Evolutionary conservation across 1,140 invertebrate genomes (phyloP).

Genomic region (Lepidurus couesii): DNA sequence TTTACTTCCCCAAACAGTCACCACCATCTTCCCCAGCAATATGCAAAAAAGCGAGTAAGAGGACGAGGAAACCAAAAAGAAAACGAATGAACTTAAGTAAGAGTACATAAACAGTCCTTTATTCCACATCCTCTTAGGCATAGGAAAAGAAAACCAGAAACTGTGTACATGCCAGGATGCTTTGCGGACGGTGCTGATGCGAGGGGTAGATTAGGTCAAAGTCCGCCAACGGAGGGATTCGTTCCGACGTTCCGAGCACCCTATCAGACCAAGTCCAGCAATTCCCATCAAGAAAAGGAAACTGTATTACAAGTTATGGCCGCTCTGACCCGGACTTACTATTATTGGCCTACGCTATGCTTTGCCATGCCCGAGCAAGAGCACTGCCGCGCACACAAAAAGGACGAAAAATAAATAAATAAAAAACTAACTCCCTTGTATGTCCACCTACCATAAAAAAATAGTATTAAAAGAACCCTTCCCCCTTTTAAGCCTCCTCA

Average conservation of each 20-base stretch:
- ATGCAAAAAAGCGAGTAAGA: background rate
- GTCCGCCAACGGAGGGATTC: conserved; percentile 8
- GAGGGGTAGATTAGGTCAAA: conserved; percentile 19
- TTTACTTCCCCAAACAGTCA: too few relatives aligned
- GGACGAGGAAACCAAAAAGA: background rate
- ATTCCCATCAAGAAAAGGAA: conserved; percentile 22
- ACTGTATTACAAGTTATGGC: conserved; percentile 22
- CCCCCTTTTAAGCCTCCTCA: too few relatives aligned
- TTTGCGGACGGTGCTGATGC: background rate
- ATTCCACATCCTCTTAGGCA: background rate
- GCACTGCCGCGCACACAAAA: background rate
- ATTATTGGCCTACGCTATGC: conserved; percentile 13
- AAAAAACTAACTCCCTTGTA: background rate
- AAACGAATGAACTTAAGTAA: background rate
- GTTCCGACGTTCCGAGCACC: conserved; percentile 2
- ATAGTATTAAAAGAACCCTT: too few relatives aligned
- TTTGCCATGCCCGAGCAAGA: background rate
- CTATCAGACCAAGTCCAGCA: conserved; percentile 18
- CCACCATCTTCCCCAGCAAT: background rate
- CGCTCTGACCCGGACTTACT: conserved; percentile 7
- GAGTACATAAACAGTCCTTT: conserved; percentile 15
- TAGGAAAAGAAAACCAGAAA: background rate
- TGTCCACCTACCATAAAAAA: too few relatives aligned
- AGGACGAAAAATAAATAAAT: background rate
- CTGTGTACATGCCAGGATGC: background rate